Conservation (phyloP, 2,113 vertebrate genomes). For the Elephantulus edwardii region DNA sequence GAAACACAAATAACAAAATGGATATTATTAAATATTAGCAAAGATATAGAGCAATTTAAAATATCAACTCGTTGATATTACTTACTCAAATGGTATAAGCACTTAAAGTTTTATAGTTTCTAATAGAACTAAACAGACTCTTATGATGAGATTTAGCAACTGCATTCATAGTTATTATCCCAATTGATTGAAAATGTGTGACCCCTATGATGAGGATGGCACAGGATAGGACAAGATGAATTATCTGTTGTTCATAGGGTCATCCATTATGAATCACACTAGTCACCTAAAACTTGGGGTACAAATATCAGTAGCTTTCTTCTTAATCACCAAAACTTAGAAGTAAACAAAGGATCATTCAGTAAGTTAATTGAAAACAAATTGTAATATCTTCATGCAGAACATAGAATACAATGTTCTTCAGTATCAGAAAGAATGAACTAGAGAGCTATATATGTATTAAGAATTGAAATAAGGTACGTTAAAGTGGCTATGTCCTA, state of each 20-base stretch:
- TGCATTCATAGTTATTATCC: neutral
- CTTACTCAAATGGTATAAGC: neutral
- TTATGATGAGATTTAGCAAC: neutral
- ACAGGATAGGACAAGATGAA: too few species aligned
- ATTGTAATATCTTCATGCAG: neutral
- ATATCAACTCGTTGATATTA: neutral
- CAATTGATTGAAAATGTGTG: constrained; percentile 5
- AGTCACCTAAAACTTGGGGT: neutral
- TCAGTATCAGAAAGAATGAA: neutral
- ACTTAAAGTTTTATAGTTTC: neutral
- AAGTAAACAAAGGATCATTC: constrained; percentile 10
- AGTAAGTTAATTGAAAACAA: neutral
- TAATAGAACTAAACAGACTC: neutral
- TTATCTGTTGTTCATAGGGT: too few species aligned
- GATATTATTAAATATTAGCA: neutral
- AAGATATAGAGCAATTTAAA: neutral
- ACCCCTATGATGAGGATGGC: too few species aligned
- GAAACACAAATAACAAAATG: neutral
- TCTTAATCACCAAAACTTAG: neutral
- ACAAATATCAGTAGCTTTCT: neutral
- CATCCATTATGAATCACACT: too few species aligned
- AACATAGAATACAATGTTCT: neutral
- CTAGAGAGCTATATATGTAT: neutral
- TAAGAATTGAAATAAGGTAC: neutral
- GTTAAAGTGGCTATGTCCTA: neutral